These are phyloP conservation scores for Coleophora deauratella DNA, from an alignment of 2,888 invertebrate species.

Conservation along the genomic window DNA sequence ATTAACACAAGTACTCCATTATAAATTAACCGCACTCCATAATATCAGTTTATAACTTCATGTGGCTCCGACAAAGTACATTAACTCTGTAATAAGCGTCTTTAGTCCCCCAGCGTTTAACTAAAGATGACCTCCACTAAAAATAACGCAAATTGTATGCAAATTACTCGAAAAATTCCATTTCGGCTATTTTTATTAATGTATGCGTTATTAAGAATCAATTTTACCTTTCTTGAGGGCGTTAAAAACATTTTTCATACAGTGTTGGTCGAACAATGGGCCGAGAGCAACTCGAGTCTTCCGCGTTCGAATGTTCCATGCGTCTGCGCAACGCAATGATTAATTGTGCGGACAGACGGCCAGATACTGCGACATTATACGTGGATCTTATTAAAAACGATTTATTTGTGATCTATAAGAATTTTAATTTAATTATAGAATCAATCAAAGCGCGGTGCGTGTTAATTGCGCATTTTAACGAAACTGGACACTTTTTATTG, in stretches of 20 bases:
- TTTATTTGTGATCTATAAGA: constrained; percentile 14
- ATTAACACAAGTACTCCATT: too few species aligned
- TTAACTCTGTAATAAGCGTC: too few species aligned
- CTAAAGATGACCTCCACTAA: too few species aligned
- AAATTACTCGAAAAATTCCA: too few species aligned
- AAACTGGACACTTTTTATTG: too few species aligned
- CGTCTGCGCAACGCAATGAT: constrained; percentile 10
- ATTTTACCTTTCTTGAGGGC: constrained; percentile 44
- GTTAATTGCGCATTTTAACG: too few species aligned
- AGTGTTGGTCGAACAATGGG: constrained; percentile 27
- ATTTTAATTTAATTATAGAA: constrained; percentile 3
- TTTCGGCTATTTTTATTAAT: constrained; percentile 36
- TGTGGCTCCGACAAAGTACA: too few species aligned
- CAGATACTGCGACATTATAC: constrained; percentile 17
- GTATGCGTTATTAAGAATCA: constrained; percentile 58
- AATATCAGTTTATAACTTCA: too few species aligned
- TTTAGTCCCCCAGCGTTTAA: too few species aligned
- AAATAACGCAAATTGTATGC: too few species aligned
- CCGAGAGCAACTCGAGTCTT: constrained; percentile 25
- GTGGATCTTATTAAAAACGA: constrained; percentile 19
- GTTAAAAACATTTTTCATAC: constrained; percentile 26
- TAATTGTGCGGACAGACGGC: constrained; percentile 17
- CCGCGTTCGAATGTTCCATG: constrained; percentile 17
- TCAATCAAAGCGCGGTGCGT: background rate
- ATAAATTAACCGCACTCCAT: too few species aligned